A percentile compares a stretch with the other conserved stretches of the same genome.
Evolutionary conservation across 2,113 vertebrate genomes (phyloP).

Genomic region (Poeciliopsis retropinna): DNA sequence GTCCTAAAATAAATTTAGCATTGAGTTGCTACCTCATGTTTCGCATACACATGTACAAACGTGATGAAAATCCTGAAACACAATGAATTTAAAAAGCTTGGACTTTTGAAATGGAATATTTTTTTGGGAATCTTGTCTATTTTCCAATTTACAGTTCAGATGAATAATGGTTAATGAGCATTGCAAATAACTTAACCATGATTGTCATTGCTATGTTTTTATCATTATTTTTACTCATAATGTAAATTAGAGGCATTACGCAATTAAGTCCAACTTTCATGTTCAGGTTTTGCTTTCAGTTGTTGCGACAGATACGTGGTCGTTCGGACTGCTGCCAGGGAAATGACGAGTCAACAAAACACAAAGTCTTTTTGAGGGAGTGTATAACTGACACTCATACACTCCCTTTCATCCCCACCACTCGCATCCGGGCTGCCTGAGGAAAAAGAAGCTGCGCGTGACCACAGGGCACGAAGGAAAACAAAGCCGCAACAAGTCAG

Average conservation of each 20-base stretch:
- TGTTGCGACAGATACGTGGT: not conserved
- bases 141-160: constrained; percentile 1
- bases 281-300: not conserved
- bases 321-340: not conserved
- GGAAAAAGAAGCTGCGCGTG: constrained; percentile 51
- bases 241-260: too few species aligned
- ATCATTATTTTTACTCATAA: too few species aligned
- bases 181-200: constrained; percentile 23
- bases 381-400: too few species aligned
- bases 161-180: constrained; percentile 17
- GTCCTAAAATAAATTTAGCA: too few species aligned
- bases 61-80: too few species aligned
- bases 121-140: too few species aligned
- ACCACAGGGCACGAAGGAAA: constrained; percentile 31
- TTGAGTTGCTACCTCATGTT: too few species aligned
- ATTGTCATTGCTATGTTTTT: too few species aligned
- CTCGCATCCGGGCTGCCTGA: constrained; percentile 40
- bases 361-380: constrained; percentile 19
- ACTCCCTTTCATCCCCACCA: constrained; percentile 6
- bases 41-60: too few species aligned
- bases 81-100: too few species aligned
- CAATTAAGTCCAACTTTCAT: not conserved
- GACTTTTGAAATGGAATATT: too few species aligned
- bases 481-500: constrained; percentile 26
- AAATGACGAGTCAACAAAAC: constrained; percentile 41